Base-by-base conservation (phyloP, 2,797 vertebrate genomes). In the Novumbra hubbsi region DNA sequence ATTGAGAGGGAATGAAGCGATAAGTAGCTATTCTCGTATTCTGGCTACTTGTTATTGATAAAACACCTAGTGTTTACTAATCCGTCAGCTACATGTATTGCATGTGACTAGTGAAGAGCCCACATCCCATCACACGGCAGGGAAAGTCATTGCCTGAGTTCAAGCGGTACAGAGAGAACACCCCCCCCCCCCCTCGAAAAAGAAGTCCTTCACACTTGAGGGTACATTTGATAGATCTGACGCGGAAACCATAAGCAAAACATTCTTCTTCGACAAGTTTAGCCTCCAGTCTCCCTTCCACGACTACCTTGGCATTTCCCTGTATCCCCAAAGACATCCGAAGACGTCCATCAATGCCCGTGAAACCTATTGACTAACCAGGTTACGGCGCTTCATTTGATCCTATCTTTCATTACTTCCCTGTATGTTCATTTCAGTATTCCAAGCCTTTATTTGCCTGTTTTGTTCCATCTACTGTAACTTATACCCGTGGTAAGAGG, bases 401-500 rank as follows among this genome's bases (percentile, higher is more conserved):
- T 80, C 77, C 67, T 81, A 76, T 78, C 79, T 82, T 77, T 83
- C 73, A 82, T 85, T 74, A 74, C 65, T 62, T 64, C 49, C 50
- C 27, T 19, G 28, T 70, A 66, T 41, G 66, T 71, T 49, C 62
- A 65, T 48, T 69, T 72, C 16, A 67, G 75, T 27, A 71, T 74
- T 76, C 76, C 83, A 70, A 80, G 65, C 71, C 60, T 71, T 74
- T 62, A 75, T 79, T 80, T 80, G 83, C 74, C 80, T 83, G 76
- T 78, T 87, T 83, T 87, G n/a, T 80, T 38, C 82, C 83, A 73
- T 77, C 73, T 69, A 27, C 77, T 92, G 92, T 92, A 92, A 92
- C 84, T 86, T 92, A 93, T 91, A 92, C 91, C 91, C 90, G 91
- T 93, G 92, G 92, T 90, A 93, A 93, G 88, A 84, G 83, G 82